A percentile compares a stretch with the other conserved stretches of the same genome.
These are phyloP conservation scores for Petromus typicus DNA, from an alignment of 2,113 vertebrate genomes.

Conservation along the genomic window DNA sequence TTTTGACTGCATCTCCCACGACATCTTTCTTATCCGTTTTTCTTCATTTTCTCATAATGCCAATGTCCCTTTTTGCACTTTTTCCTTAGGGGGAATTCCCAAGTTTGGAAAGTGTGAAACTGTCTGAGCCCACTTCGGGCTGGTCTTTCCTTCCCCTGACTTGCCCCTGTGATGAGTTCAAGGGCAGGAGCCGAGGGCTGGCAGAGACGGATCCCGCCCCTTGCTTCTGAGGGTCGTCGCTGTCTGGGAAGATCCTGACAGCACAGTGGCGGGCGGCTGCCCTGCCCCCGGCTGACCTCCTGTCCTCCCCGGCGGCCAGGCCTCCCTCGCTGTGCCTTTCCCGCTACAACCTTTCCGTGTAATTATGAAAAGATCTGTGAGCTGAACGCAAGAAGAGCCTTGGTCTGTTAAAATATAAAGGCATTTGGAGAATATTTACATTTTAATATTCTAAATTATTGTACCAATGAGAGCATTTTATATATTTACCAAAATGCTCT, in stretches of 20 bases:
- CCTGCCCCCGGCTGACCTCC: neutral
- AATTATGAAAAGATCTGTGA: neutral
- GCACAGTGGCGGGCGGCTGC: neutral
- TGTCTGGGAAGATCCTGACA: neutral
- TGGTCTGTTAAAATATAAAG: neutral
- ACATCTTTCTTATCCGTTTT: neutral
- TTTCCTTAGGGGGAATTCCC: neutral
- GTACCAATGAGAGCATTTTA: neutral
- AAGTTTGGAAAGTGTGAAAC: neutral
- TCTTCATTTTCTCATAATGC: neutral
- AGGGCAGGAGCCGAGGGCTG: neutral
- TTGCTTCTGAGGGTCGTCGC: neutral
- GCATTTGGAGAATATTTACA: neutral
- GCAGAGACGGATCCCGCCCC: neutral
- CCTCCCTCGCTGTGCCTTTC: too few species aligned
- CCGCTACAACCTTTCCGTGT: neutral
- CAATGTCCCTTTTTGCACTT: neutral
- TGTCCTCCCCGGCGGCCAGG: neutral
- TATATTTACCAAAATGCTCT: neutral
- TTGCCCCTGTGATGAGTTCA: neutral
- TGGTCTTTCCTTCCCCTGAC: neutral
- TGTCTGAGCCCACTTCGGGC: neutral
- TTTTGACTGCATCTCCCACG: neutral
- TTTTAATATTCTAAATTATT: conserved; percentile 12
- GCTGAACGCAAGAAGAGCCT: neutral